Base-by-base conservation (phyloP, 2,113 vertebrate genomes). In the Indicator indicator region DNA sequence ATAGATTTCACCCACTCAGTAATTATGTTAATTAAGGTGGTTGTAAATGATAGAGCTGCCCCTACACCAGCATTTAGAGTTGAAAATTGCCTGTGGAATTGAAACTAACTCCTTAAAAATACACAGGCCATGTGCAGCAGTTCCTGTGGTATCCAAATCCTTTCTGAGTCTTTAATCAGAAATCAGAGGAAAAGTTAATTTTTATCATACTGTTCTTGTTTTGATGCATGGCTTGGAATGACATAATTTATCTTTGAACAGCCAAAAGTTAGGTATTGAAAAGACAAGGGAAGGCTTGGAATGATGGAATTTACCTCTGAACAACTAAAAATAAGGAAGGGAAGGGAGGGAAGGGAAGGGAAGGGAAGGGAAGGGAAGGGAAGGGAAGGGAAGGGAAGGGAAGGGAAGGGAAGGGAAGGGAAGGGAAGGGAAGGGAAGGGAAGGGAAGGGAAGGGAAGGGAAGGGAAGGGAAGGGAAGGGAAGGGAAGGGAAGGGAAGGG, bases 1-100 rank as follows among this genome's bases (percentile, higher is more conserved):
- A 17, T 48, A 11, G n/a, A 50, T 81, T 94, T 93, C 70, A 75
- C n/a, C 63, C 90, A 58, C 30, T 93, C 27, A 23, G n/a, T 42
- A 32, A 73, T 81, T 60, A 72, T 1, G 8, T 59, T 81, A 9
- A 52, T 77, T 75, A 85, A 72, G n/a, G 54, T 10, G 17, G 21
- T 32, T 92, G 70, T 68, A 68, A 81, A 74, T 56, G 67, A 83
- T n/a, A 88, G 85, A 91, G 44, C 40, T 94, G 48, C 33, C 40
- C 50, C 40, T 71, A 50, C 18, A 44, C 23, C 44, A 38, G 32
- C 74, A 76, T 60, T 82, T 48, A 33, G 64, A 73, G 58, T 38
- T 2, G 3, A 90, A 78, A 95, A 75, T 17, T 65, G 50, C 9
- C 21, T 27, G 24, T 38, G 65, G 3, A 50, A 83, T 55, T 78